Conservation (phyloP, 2,113 vertebrate genomes). For the Sturnus vulgaris region DNA sequence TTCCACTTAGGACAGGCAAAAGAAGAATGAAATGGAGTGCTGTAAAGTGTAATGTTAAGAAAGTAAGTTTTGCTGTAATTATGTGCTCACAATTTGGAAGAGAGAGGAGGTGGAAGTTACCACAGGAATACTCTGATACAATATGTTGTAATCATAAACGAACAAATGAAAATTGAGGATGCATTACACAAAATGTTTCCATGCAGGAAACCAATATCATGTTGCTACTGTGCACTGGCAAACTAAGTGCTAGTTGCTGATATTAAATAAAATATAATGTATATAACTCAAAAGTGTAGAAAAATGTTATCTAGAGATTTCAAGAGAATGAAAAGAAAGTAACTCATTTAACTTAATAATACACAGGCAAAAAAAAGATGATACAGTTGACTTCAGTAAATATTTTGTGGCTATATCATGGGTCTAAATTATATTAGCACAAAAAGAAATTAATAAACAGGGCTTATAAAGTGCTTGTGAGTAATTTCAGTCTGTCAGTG, state of each 20-base stretch:
- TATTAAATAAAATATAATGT: not conserved
- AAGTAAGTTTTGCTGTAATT: not conserved
- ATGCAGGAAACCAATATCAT: not conserved
- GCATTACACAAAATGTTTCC: not conserved
- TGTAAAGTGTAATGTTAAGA: not conserved
- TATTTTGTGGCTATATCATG: not conserved
- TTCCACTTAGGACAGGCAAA: not conserved
- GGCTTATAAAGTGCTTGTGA: not conserved
- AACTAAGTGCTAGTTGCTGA: not conserved
- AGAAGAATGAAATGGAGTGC: not conserved
- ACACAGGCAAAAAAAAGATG: not conserved
- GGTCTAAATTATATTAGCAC: not conserved
- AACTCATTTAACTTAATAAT: not conserved
- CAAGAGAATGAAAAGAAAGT: not conserved
- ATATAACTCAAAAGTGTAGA: not conserved
- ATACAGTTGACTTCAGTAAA: not conserved
- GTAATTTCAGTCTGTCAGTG: not conserved
- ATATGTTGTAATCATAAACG: not conserved
- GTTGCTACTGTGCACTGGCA: not conserved
- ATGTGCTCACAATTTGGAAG: not conserved
- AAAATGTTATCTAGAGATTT: not conserved
- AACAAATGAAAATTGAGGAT: not conserved
- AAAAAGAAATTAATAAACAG: not conserved
- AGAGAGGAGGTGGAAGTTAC: not conserved
- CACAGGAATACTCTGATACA: not conserved